These are phyloP conservation scores for Buteo buteo DNA, from an alignment of 2,113 vertebrate genomes.

Conservation along the genomic window DNA sequence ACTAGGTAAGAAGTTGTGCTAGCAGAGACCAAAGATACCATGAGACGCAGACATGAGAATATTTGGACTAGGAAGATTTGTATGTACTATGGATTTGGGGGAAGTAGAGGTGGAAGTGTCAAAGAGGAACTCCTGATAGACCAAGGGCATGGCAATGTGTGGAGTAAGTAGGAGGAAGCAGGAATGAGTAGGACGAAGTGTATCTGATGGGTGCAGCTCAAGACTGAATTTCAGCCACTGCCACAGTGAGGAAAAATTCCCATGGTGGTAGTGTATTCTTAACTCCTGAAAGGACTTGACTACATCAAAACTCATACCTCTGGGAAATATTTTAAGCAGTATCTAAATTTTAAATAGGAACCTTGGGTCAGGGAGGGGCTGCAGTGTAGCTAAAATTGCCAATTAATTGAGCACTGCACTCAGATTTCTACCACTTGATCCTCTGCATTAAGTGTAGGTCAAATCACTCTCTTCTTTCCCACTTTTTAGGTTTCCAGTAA, in stretches of 20 bases:
- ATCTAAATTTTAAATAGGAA: constrained; percentile 7
- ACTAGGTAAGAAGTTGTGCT: not conserved
- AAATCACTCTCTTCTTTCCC: not conserved
- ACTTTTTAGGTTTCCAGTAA: not conserved
- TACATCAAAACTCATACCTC: not conserved
- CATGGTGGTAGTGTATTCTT: not conserved
- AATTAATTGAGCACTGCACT: not conserved
- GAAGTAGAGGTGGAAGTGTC: not conserved
- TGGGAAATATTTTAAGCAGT: not conserved
- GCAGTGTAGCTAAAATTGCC: not conserved
- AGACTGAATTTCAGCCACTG: not conserved
- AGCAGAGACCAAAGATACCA: not conserved
- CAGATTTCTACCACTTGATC: not conserved
- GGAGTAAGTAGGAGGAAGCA: not conserved
- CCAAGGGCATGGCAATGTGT: not conserved
- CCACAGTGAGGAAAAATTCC: not conserved
- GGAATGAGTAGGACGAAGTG: not conserved
- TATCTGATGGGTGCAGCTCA: not conserved
- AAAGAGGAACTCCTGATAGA: not conserved
- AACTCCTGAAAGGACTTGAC: not conserved
- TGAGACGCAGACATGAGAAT: not conserved
- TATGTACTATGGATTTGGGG: not conserved
- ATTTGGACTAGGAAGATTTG: not conserved
- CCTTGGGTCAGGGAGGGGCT: not conserved
- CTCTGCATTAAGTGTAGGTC: not conserved